Base-by-base conservation (phyloP, 2,113 vertebrate genomes). In the Grammomys dolichurus region DNA sequence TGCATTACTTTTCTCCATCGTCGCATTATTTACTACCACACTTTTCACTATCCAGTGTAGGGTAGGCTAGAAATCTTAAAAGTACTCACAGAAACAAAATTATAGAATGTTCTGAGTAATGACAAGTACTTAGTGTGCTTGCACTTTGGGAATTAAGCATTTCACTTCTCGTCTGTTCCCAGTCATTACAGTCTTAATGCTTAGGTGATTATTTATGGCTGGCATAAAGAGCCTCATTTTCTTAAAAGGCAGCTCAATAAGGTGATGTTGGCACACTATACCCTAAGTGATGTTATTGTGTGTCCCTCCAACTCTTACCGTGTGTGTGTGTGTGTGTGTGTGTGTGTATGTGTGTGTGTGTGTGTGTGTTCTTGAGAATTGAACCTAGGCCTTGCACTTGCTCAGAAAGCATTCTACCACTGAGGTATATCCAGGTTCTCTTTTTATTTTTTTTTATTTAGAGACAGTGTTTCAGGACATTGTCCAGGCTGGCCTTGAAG, bases 121-220 rank as follows among this genome's bases (percentile, higher is more conserved):
- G 43, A 77, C 87, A 51, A 76, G 36, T 87, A 26, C 60, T 19
- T 33, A 87, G 89, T 95, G 95, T 91, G 77, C 54, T 91, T 93
- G 86, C 78, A 85, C 46, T 72, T 93, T 56, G 22, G 56, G 46
- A 77, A 94, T 96, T 97, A 98, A 69, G 86, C 96, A 86, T 22
- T 93, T 40, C 12, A 95, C 77, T 96, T 95, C 48, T 40, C 93
- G 77, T 33, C 82, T 87, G 0, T 81, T 94, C 75, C 77, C 69
- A 94, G 73, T 94, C 80, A 81, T 82, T 89, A 70, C 46, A 67
- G 54, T 97, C 48, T 96, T 92, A 73, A 94, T 89, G 46, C 63
- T n/a, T 5, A 76, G 95, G 65, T 82, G 67, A 81, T 97, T 85
- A 65, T 80, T 56, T 81, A 36, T 89, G 73, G 67, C 36, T 92